Base-by-base conservation (phyloP, 2,888 invertebrate genomes). In the Ernsta delagoae region DNA sequence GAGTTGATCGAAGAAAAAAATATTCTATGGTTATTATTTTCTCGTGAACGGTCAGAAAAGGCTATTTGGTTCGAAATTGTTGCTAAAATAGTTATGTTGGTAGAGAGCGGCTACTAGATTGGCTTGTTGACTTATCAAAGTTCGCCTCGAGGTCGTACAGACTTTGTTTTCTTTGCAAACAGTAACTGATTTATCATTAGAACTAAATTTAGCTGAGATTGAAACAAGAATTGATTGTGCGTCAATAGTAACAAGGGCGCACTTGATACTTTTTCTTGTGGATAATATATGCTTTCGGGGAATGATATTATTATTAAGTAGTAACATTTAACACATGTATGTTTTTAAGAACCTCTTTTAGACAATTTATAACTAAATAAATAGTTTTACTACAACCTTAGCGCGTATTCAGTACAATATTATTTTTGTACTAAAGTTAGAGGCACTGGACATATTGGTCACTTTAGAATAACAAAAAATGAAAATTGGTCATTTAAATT, bases 121-220 rank as follows among this genome's bases (percentile, higher is more conserved):
- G 60, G 66, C 43, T 60, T 67, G 67, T 67, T 67, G 67, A 67
- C 67, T 67, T 61, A 67, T 56, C 60, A 54, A 61, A 67, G 41
- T 67, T 67, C 60, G 12, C 45, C 24, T 50, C 66, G 45, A 56
- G 61, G 61, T 61, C 67, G 59, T 39, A 54, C 34, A 61, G 61
- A 61, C 67, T 48, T 41, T 56, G 61, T 67, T 67, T 67, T 61
- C 67, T 67, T 67, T 67, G 56, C 43, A 16, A 56, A 61, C 61
- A 39, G 61, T 61, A 60, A 48, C 61, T 65, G 65, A 45, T 48
- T 65, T 65, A 65, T 56, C 65, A 65, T 65, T 57, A 57, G 45
- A 57, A 36, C 57, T 45, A 34, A 12, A 36, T 43, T n/a, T 9
- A 16, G 34, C 39, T 56, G 41, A 36, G 31, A 53, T 11, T 56